Evolutionary conservation across 2,113 vertebrate species (phyloP).

Genomic region (Serinus canaria): DNA sequence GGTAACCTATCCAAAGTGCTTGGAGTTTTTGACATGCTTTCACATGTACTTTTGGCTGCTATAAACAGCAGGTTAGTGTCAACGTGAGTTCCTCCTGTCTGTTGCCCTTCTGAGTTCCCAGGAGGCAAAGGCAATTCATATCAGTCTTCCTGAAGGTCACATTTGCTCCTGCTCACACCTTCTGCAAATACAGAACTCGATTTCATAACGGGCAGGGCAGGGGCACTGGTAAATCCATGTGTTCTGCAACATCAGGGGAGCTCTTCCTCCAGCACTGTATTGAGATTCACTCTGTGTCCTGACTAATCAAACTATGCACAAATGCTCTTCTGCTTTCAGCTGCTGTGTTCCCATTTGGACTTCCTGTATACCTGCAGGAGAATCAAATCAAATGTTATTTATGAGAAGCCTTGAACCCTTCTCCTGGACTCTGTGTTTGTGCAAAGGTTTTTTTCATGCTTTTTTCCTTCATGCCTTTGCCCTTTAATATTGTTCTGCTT

Average conservation of each 20-base stretch:
- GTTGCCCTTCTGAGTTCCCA: neutral
- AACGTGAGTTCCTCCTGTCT: neutral
- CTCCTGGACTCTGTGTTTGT: neutral
- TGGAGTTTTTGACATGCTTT: slow-evolving; percentile 55
- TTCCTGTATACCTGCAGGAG: neutral
- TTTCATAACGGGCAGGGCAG: neutral
- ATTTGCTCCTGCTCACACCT: neutral
- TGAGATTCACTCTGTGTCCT: neutral
- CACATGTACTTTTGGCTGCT: slow-evolving; percentile 25
- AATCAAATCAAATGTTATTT: neutral
- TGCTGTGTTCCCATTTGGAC: neutral
- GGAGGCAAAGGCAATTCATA: neutral
- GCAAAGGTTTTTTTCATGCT: neutral
- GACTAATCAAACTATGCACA: neutral
- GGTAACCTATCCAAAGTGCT: slow-evolving; percentile 35
- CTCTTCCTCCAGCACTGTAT: neutral
- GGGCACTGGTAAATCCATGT: neutral
- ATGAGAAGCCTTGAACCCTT: neutral
- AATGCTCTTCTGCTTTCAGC: neutral
- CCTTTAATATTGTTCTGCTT: neutral
- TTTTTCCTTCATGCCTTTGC: neutral
- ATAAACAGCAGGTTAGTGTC: neutral
- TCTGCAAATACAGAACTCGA: neutral
- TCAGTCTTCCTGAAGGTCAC: neutral
- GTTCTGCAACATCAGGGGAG: neutral